These are phyloP conservation scores for Serinus canaria DNA, from an alignment of 2,113 vertebrate genomes.

Conservation along the genomic window DNA sequence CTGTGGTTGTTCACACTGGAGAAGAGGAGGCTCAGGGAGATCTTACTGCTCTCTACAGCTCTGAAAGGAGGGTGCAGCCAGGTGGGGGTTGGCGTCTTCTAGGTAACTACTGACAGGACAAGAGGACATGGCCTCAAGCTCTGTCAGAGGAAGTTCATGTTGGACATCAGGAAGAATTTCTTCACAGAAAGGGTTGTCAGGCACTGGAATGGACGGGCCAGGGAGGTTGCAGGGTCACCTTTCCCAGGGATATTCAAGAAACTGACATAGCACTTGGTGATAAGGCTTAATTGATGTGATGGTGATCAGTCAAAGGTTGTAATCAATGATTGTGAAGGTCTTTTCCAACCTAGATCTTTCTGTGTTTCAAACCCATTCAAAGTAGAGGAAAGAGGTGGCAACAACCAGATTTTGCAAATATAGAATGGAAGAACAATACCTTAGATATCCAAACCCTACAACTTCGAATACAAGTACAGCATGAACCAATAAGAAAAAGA, in stretches of 20 bases:
- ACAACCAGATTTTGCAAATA: background rate
- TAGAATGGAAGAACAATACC: background rate
- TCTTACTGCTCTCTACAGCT: background rate
- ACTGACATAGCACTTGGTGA: background rate
- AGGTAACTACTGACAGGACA: background rate
- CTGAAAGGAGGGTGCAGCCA: background rate
- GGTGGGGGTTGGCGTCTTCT: fast-evolving
- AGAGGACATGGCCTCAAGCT: background rate
- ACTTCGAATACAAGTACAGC: background rate
- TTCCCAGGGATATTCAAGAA: background rate
- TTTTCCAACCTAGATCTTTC: background rate
- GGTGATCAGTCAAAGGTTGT: background rate
- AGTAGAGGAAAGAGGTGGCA: background rate
- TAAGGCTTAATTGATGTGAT: background rate
- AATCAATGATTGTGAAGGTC: background rate
- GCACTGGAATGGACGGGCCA: background rate
- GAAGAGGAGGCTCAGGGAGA: background rate
- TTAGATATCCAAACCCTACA: background rate
- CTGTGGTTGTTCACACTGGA: background rate
- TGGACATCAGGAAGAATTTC: background rate
- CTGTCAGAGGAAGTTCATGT: background rate
- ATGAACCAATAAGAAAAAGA: background rate
- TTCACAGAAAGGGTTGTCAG: background rate
- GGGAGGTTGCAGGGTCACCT: no score
- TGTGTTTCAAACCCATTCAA: background rate